These are phyloP conservation scores for Myiotriccus ornatus DNA, from an alignment of 2,797 vertebrate species.

Conservation along the genomic window DNA sequence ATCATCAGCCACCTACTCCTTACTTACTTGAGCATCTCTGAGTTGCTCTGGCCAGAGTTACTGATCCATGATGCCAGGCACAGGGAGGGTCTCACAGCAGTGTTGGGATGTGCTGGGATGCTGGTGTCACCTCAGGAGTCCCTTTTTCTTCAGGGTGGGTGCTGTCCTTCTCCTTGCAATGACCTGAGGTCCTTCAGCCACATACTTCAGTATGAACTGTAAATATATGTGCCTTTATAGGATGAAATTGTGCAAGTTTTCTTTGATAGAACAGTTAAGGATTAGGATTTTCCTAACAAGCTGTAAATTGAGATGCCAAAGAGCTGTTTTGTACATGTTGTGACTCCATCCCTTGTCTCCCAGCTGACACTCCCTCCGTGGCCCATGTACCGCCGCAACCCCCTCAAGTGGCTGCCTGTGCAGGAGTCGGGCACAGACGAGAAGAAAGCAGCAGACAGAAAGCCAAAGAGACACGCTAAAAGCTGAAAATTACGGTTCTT, in stretches of 20 bases:
- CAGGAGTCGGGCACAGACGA: constrained; percentile 81
- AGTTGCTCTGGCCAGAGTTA: background rate
- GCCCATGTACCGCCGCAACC: constrained; percentile 92
- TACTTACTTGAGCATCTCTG: background rate
- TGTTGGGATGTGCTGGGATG: background rate
- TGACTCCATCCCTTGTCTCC: background rate
- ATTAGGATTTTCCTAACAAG: background rate
- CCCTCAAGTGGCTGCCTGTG: constrained; percentile 89
- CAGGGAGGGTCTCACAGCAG: background rate
- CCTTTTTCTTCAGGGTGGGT: background rate
- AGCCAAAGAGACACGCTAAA: constrained; percentile 77
- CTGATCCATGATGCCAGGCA: background rate
- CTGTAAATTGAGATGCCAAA: too few relatives aligned
- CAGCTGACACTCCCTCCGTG: constrained; percentile 95
- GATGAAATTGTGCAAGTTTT: background rate
- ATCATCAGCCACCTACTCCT: background rate
- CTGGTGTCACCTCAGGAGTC: rapidly evolving
- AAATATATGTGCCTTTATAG: background rate
- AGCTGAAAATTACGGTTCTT: background rate
- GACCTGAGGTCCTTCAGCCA: background rate
- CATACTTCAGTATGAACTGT: background rate
- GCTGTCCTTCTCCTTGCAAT: background rate
- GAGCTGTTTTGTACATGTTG: background rate
- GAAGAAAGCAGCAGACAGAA: constrained; percentile 85
- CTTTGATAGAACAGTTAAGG: background rate